Base-by-base conservation (phyloP, 1,140 invertebrate genomes). In the Cherax quadricarinatus region DNA sequence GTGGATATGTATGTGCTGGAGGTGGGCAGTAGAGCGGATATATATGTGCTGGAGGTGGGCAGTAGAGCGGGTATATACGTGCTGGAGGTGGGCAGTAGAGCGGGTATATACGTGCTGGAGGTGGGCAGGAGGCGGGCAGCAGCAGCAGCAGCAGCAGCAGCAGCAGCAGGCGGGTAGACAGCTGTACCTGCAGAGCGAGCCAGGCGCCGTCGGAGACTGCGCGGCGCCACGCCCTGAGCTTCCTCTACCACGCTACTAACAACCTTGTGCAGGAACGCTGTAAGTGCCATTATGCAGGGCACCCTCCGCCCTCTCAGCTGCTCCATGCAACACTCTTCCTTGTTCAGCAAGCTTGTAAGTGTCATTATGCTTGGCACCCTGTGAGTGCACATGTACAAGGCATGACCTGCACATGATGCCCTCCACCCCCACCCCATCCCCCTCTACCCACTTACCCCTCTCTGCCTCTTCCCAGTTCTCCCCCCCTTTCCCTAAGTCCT, bases 101-200 rank as follows among this genome's bases (percentile, higher is more conserved):
- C 30, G 30, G 30, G 30, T 41, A 41, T 41, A 41, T 41, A 5
- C 53, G 9, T 57, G 3, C 53, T 57, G 53, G 53, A 9, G 14
- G 0, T 9, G 53, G 53, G 14, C 9, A 57, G 53, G 4, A 14
- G 53, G 4, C 5, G 53, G 53, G 53, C 6, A 57, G 6, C n/a
- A 2, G 16, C 3, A 7, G 79, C 30, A 49, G n/a, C 14, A 9
- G 79, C 10, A 1, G 5, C 62, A 3, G 62, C 12, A 62, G 53
- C 75, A 3, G n/a, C 57, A 62, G 80, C 78, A 83, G 9, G 57
- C 41, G 75, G 75, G 85, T 41, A 57, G 53, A 57, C 88, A 90
- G 88, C 88, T 90, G 88, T 90, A 90, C 66, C 88, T 90, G 75
- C 60, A 30, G 66, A 90, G 83, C 84, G 88, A 90, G 80, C 84